Evolutionary conservation across 64 coral and sea anemone genomes (phyloP).

Genomic region (Actinia equina): DNA sequence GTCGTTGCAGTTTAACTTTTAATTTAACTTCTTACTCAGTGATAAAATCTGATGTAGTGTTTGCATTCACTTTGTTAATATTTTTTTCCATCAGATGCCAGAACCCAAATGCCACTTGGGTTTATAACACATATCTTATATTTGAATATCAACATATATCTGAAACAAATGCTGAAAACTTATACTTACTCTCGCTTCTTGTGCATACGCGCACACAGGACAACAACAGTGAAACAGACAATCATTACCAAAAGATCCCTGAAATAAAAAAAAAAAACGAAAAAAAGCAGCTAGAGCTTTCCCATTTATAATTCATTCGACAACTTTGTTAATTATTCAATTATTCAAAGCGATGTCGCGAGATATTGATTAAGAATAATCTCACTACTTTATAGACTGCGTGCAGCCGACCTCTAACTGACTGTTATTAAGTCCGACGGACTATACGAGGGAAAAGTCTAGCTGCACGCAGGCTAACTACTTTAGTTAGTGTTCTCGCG

Average conservation of each 20-base stretch:
- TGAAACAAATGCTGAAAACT: not conserved
- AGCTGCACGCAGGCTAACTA: too few species aligned
- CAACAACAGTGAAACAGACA: constrained; percentile 44
- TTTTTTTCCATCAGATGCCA: not conserved
- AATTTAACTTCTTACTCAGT: too few species aligned
- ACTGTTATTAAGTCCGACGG: too few species aligned
- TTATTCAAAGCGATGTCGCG: not conserved
- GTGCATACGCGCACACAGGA: constrained; percentile 34
- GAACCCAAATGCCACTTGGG: not conserved
- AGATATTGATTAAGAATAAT: too few species aligned
- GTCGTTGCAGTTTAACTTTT: too few species aligned
- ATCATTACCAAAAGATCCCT: constrained; percentile 41
- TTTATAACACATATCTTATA: not conserved
- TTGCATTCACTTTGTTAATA: too few species aligned
- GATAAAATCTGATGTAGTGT: too few species aligned
- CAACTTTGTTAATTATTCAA: not conserved
- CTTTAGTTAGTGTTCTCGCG: not conserved
- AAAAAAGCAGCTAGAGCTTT: not conserved
- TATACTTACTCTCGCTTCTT: constrained; percentile 54
- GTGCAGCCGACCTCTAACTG: too few species aligned
- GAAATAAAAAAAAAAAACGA: not conserved
- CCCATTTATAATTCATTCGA: not conserved
- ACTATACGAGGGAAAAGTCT: too few species aligned
- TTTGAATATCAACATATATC: not conserved
- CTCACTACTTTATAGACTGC: not conserved